Base-by-base conservation (phyloP, 2,113 vertebrate genomes). In the Desmodus rotundus region DNA sequence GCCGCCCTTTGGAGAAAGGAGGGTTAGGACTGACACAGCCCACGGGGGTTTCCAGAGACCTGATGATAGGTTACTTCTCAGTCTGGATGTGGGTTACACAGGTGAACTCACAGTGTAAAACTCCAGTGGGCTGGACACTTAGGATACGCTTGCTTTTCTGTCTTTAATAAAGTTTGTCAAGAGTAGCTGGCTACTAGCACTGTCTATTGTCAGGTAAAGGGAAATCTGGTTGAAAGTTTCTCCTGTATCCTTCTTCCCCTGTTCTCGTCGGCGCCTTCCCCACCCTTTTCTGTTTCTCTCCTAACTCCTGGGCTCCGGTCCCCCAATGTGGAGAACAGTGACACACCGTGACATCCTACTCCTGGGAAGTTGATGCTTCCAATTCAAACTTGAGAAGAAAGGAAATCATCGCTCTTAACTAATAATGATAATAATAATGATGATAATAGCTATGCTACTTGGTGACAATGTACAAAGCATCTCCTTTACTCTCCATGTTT, bases 251-350 rank as follows among this genome's bases (percentile, higher is more conserved):
- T 28, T 28, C 47, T 28, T 28, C 41, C 36, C 50, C 43, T 36
- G 0, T 11, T 50, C 20, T 28, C 22, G 1, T 12, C 12, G 3
- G 0, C 2, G 2, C 72, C 38, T 24, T 3, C 15, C 3, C 41
- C 10, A n/a, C 80, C 28, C 78, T 33, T 31, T 0, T 14, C 56
- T 28, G 10, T 28, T 28, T 92, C 70, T 93, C 56, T 89, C 24
- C 45, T 82, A 10, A 36, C 16, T 26, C 17, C n/a, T 31, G 41
- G 81, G 20, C 33, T 90, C 70, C 67, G 1, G 47, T 14, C 65
- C 68, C 61, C 1, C 16, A 52, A 68, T 19, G 33, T 31, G 1
- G 9, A 63, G 54, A 85, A 31, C 28, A 10, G 1, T 5, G 10
- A 78, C 65, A 16, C 52, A 4, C 12, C 14, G 2, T 3, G 17